phyloP scores from a whole-genome alignment of 2,113 vertebrate genomes.

The Dunckerocampus dactyliophorus region DNA sequence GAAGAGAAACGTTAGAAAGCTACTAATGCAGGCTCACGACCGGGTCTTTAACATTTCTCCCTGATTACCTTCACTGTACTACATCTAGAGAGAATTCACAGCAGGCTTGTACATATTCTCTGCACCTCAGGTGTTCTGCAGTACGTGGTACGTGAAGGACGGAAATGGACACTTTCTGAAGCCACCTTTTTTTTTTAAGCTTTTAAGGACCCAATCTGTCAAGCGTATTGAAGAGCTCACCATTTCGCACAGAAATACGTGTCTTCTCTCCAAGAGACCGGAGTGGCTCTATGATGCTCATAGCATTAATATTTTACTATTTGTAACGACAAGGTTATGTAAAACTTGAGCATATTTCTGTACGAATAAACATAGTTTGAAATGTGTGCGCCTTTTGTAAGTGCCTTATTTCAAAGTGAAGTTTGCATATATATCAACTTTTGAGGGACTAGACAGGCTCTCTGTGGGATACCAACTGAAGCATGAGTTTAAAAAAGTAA shows the following conservation, averaged over 20 bases:
- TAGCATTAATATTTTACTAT: conserved; percentile 69
- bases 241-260: conserved; percentile 43
- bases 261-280: conserved; percentile 32
- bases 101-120: conserved; percentile 62
- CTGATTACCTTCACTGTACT: conserved; percentile 50
- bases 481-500: not conserved
- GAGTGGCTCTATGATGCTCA: conserved; percentile 46
- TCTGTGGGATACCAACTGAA: not conserved
- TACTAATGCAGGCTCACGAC: conserved; percentile 29
- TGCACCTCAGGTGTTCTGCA: conserved; percentile 11
- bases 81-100: conserved; percentile 60
- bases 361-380: conserved; percentile 73
- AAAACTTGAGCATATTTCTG: conserved; percentile 74
- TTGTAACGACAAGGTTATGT: conserved; percentile 68
- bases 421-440: not conserved
- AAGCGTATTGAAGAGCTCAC: conserved; percentile 10
- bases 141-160: conserved; percentile 26
- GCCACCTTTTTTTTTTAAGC: conserved; percentile 32
- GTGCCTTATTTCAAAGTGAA: conserved; percentile 11
- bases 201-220: conserved; percentile 31
- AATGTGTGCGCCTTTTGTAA: conserved; percentile 49
- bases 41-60: conserved; percentile 43
- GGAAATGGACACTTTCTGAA: conserved; percentile 27
- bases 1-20: conserved; percentile 18
- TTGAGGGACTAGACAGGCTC: not conserved